Conservation (phyloP, 2,888 invertebrate genomes). For the Gari tellinella region DNA sequence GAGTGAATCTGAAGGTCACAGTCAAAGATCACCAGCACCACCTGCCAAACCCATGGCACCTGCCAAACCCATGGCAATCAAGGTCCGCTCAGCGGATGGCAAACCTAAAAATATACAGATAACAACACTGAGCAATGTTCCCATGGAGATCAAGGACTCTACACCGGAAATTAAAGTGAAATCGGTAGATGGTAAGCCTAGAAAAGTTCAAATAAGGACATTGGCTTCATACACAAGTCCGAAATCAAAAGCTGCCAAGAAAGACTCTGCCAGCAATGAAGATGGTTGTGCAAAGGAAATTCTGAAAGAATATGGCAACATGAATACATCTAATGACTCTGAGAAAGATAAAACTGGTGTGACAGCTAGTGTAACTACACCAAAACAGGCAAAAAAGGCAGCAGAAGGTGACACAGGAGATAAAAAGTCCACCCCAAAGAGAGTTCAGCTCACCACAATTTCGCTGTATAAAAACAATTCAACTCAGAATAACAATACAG, state of each 20-base stretch:
- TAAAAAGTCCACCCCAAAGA: conserved; percentile 46
- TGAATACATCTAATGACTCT: no score
- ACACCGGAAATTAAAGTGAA: conserved; percentile 35
- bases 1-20: conserved; percentile 6
- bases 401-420: conserved; percentile 16
- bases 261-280: no score
- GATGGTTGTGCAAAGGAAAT: no score
- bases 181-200: conserved; percentile 54
- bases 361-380: background rate
- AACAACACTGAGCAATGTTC: conserved; percentile 56
- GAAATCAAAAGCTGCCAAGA: background rate
- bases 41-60: conserved; percentile 18
- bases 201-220: conserved; percentile 64
- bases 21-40: conserved; percentile 1
- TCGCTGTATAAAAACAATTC: conserved; percentile 36
- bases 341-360: no score
- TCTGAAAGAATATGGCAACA: no score
- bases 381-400: conserved; percentile 16
- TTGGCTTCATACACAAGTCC: conserved; percentile 42
- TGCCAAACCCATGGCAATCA: conserved; percentile 34
- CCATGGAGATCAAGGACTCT: background rate
- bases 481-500: no score
- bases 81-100: conserved; percentile 48
- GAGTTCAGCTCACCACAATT: conserved; percentile 51
- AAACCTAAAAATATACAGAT: conserved; percentile 62